A percentile compares a stretch with the other conserved stretches of the same genome.
These are phyloP conservation scores for Pyrrhia umbra DNA, from an alignment of 2,888 invertebrate genomes.

Conservation along the genomic window DNA sequence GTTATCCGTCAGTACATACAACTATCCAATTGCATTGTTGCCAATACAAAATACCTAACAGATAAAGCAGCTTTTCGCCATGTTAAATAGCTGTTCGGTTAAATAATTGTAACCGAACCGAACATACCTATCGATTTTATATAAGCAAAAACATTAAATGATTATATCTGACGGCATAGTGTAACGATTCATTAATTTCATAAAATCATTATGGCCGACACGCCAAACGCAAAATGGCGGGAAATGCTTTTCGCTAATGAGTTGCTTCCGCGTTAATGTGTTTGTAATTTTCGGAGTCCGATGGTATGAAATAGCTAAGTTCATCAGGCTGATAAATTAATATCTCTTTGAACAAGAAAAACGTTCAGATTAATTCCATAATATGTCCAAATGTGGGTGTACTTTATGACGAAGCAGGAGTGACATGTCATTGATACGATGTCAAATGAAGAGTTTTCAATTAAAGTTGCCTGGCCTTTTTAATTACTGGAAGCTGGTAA, in stretches of 20 bases:
- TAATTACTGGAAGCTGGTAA: too few species aligned
- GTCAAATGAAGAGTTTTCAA: too few species aligned
- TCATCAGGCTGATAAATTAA: slow-evolving; percentile 35
- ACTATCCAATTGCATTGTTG: not conserved
- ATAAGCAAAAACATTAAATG: slow-evolving; percentile 29
- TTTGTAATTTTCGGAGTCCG: slow-evolving; percentile 29
- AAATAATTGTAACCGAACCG: slow-evolving; percentile 3
- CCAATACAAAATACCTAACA: not conserved
- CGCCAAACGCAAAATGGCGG: slow-evolving; percentile 41
- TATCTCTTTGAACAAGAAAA: too few species aligned
- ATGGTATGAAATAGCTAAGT: slow-evolving; percentile 14
- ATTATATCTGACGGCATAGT: slow-evolving; percentile 32
- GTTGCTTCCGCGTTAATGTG: slow-evolving; percentile 48
- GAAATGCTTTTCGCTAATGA: slow-evolving; percentile 42
- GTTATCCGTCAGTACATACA: not conserved
- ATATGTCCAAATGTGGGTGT: too few species aligned
- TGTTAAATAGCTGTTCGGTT: not conserved
- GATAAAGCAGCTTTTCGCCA: not conserved
- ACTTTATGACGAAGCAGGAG: too few species aligned
- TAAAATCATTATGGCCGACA: slow-evolving; percentile 45
- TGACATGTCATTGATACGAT: too few species aligned
- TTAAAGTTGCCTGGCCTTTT: too few species aligned
- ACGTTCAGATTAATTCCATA: too few species aligned
- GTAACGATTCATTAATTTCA: slow-evolving; percentile 42
- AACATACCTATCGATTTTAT: not conserved